These are phyloP conservation scores for Odontamblyopus rebecca DNA, from an alignment of 2,797 vertebrate genomes.

Conservation along the genomic window DNA sequence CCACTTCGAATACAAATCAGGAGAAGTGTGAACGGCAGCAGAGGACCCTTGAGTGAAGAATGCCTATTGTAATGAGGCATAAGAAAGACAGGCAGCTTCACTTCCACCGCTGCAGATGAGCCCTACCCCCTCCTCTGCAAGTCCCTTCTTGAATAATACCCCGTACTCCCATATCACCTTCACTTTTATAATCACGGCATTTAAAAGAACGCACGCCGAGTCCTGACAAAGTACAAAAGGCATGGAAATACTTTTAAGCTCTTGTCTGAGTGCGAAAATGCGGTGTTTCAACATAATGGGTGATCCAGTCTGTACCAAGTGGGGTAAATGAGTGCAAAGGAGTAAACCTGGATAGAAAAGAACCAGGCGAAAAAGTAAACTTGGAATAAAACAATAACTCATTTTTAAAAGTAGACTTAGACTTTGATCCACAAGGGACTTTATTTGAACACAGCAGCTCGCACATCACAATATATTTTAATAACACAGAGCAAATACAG, in stretches of 20 bases:
- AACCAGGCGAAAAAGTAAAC: no score
- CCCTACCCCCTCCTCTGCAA: conserved; percentile 54
- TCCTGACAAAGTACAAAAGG: conserved; percentile 40
- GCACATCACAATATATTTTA: no score
- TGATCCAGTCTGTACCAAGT: not conserved
- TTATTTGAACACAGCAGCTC: no score
- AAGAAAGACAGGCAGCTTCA: conserved; percentile 72
- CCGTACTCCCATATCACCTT: conserved; percentile 61
- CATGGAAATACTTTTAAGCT: conserved; percentile 57
- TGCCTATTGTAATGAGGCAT: conserved; percentile 74
- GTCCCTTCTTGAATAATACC: conserved; percentile 56
- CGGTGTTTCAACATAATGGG: conserved; percentile 21
- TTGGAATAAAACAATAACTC: no score
- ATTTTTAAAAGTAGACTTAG: no score
- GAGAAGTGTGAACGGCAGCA: conserved; percentile 65
- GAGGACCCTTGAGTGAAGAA: conserved; percentile 66
- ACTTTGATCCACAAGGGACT: no score
- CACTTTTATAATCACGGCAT: conserved; percentile 31
- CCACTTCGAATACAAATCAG: conserved; percentile 77
- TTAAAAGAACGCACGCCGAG: conserved; percentile 42
- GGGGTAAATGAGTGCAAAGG: conserved; percentile 4
- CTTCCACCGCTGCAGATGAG: conserved; percentile 31
- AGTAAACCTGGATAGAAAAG: no score
- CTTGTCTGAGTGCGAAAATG: conserved; percentile 48
- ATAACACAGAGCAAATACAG: no score